These are phyloP conservation scores for Sceliomorpha sp. DNA, from an alignment of 2,888 invertebrate species.

Conservation along the genomic window DNA sequence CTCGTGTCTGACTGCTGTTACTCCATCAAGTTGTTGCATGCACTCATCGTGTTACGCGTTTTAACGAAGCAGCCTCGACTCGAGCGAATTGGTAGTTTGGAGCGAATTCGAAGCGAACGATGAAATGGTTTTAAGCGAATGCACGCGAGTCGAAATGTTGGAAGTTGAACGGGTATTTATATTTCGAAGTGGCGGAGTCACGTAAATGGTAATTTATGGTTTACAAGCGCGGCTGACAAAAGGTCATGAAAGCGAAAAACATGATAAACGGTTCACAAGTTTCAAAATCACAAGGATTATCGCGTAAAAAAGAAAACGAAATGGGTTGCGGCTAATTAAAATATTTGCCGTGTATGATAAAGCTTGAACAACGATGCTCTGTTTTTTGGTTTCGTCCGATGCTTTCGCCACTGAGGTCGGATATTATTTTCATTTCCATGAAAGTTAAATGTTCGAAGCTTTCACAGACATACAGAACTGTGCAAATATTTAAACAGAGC, in stretches of 20 bases:
- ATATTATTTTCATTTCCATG: conserved; percentile 49
- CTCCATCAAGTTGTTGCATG: conserved; percentile 36
- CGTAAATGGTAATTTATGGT: conserved; percentile 48
- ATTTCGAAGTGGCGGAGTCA: conserved; percentile 39
- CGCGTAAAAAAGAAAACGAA: conserved; percentile 40
- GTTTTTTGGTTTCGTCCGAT: conserved; percentile 26
- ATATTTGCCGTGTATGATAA: conserved; percentile 40
- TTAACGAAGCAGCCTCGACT: conserved; percentile 36
- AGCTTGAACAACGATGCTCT: conserved; percentile 38
- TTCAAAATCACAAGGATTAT: conserved; percentile 26
- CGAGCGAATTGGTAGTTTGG: conserved; percentile 35
- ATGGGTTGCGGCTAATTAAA: conserved; percentile 44
- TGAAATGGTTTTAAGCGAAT: not conserved
- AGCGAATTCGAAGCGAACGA: conserved; percentile 14
- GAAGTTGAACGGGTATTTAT: conserved; percentile 42
- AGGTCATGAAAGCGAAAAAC: conserved; percentile 46
- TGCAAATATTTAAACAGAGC: conserved; percentile 42
- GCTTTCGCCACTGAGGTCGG: conserved; percentile 16
- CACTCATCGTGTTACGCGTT: conserved; percentile 36
- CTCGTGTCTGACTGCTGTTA: conserved; percentile 22
- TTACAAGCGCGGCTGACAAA: conserved; percentile 23
- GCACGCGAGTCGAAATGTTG: conserved; percentile 7
- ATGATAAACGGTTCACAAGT: conserved; percentile 49
- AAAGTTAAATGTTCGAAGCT: conserved; percentile 33
- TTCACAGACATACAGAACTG: conserved; percentile 7